Evolutionary conservation across 2,113 vertebrate genomes (phyloP).

Genomic region (Neogobius melanostomus): DNA sequence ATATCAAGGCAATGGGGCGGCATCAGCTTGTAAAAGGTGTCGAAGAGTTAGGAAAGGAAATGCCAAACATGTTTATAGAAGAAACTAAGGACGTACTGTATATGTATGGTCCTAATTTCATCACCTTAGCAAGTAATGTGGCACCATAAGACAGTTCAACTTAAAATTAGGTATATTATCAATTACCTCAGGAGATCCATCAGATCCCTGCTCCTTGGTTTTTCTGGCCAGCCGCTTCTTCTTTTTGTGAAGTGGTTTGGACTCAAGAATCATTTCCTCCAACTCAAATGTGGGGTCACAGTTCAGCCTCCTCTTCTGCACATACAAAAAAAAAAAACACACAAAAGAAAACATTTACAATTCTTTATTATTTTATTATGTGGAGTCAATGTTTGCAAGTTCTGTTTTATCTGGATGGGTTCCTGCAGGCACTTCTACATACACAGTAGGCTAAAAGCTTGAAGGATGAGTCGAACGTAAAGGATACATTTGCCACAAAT

Average conservation of each 20-base stretch:
- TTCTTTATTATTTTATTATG: neutral
- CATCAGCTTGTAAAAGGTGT: constrained; percentile 28
- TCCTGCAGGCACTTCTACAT: too few relatives aligned
- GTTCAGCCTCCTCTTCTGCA: constrained; percentile 89
- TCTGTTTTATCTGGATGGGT: too few relatives aligned
- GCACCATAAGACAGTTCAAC: too few relatives aligned
- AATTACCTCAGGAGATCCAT: constrained; percentile 83
- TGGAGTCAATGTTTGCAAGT: too few relatives aligned
- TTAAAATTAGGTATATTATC: neutral
- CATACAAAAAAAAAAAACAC: constrained; percentile 4
- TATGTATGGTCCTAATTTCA: too few relatives aligned
- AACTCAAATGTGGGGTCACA: constrained; percentile 96
- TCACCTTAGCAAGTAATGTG: too few relatives aligned
- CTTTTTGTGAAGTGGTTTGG: constrained; percentile 97
- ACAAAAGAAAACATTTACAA: neutral
- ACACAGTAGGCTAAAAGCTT: too few relatives aligned
- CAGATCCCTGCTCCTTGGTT: constrained; percentile 81
- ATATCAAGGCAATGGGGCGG: constrained; percentile 26
- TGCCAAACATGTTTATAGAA: too few relatives aligned
- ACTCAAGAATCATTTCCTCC: constrained; percentile 98
- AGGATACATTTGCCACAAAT: too few relatives aligned
- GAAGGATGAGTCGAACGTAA: too few relatives aligned
- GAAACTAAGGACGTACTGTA: too few relatives aligned
- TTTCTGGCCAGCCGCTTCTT: constrained; percentile 93
- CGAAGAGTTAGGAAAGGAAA: constrained; percentile 1